Percentiles rank a stretch among this genome's conserved stretches.
Evolutionary conservation across 2,113 vertebrate genomes (phyloP).

Genomic region (Cynopterus brachyotis): DNA sequence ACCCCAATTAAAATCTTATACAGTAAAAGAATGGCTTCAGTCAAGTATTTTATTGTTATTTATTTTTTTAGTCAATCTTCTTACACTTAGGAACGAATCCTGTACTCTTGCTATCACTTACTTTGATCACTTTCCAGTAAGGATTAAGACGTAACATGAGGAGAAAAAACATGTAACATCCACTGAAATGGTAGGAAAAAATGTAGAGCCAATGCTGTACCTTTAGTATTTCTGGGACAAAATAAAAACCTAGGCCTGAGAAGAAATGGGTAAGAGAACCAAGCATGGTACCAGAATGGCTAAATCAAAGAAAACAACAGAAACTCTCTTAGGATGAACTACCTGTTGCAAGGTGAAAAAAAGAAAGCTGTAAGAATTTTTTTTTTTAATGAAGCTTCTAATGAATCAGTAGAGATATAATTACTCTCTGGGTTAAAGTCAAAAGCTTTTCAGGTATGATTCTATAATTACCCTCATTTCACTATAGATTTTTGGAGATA

Average conservation of each 20-base stretch:
- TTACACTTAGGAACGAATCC: neutral
- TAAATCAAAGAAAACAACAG: conserved; percentile 17
- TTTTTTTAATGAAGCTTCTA: conserved; percentile 33
- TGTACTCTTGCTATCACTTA: neutral
- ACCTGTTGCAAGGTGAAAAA: conserved; percentile 23
- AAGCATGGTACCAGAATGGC: neutral
- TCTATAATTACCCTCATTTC: neutral
- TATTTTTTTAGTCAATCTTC: neutral
- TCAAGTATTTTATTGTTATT: neutral
- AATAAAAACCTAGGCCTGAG: conserved; percentile 19
- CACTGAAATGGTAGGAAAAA: neutral
- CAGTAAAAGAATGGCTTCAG: neutral
- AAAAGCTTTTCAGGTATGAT: conserved; percentile 36
- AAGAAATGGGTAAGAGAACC: neutral
- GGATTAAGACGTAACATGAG: neutral
- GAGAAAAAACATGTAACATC: neutral
- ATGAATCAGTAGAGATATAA: conserved; percentile 17
- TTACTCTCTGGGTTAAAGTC: neutral
- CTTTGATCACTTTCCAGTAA: conserved; percentile 21
- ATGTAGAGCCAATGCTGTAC: neutral
- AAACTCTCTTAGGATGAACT: neutral
- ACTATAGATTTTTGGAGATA: conserved; percentile 30
- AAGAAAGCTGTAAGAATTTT: neutral
- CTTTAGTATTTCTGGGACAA: neutral
- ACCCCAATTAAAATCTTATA: conserved; percentile 29